Percentiles rank a stretch among this genome's conserved stretches.
phyloP scores from a whole-genome alignment of 2,888 invertebrate species.

The Eustalomyia histrio region DNA sequence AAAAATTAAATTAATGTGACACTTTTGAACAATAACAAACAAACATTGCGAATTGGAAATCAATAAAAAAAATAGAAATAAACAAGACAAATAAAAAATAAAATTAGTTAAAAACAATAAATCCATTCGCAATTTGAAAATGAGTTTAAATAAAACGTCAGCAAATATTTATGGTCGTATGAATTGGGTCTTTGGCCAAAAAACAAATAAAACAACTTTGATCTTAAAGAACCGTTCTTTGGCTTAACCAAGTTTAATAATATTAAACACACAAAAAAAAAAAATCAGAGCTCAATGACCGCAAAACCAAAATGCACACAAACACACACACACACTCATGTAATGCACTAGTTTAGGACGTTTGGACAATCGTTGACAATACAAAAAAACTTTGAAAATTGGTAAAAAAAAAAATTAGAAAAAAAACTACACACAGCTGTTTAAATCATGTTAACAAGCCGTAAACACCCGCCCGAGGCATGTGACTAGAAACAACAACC shows the following conservation, averaged over 20 bases:
- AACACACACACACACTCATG: no score
- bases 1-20: constrained; percentile 63
- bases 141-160: constrained; percentile 58
- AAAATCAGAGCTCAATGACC: constrained; percentile 55
- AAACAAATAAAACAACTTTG: constrained; percentile 31
- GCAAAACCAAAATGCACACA: constrained; percentile 33
- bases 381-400: constrained; percentile 11
- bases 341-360: constrained; percentile 33
- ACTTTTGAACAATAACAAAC: constrained; percentile 62
- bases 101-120: constrained; percentile 45
- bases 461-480: constrained; percentile 65
- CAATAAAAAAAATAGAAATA: constrained; percentile 37
- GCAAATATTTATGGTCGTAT: constrained; percentile 54
- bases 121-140: constrained; percentile 56
- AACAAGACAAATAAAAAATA: constrained; percentile 27
- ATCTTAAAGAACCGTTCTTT: constrained; percentile 62
- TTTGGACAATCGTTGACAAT: constrained; percentile 37
- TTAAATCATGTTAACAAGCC: constrained; percentile 66
- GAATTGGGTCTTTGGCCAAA: constrained; percentile 17
- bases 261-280: no score
- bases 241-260: constrained; percentile 49
- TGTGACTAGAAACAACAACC: constrained; percentile 44
- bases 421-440: constrained; percentile 56
- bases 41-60: constrained; percentile 54
- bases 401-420: constrained; percentile 34